Base-by-base conservation (phyloP, 2,888 invertebrate genomes). In the Dione juno region DNA sequence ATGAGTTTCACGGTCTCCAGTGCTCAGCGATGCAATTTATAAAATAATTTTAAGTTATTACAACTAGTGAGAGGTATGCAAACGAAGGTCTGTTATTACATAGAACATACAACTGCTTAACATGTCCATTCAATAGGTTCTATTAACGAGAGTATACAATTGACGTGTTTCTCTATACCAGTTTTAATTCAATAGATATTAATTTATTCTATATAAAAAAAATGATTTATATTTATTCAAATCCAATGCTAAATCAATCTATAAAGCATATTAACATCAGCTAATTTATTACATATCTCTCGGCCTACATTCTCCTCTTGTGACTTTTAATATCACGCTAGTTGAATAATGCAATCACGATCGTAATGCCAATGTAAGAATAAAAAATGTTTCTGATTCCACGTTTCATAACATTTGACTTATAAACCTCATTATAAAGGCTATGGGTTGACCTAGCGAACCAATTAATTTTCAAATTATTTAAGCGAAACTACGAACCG, bases 401-500 rank as follows among this genome's bases (percentile, higher is more conserved):
- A 73, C 71, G 77, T 87, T 88, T 86, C 85, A 83, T 84, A 87
- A 88, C 81, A 79, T 74, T 76, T 84, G 83, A 81, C 84, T 85
- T 84, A 84, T 78, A 84, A 84, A 87, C 84, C 85, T 85, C 80
- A 83, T 82, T 87, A 84, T 74, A 72, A 76, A 81, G 79, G 80
- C 78, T 78, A 77, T 78, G 75, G 79, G 72, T 76, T 84, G 85
- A 87, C 84, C 85, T 83, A 79, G 81, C 86, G 82, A 82, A 86
- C 82, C 83, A 89, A 91, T 88, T 88, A 86, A 87, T 88, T 88
- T 88, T 85, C 80, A 87, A 89, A 87, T 88, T 88, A 88, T 89
- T 89, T 88, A 84, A 84, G 84, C 84, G 84, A 87, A 86, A 84
- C 81, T 74, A 67, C 81, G 77, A 88, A 91, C 91, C 87, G 89